Conservation (phyloP, 2,113 vertebrate species). For the Macrotis lagotis region DNA sequence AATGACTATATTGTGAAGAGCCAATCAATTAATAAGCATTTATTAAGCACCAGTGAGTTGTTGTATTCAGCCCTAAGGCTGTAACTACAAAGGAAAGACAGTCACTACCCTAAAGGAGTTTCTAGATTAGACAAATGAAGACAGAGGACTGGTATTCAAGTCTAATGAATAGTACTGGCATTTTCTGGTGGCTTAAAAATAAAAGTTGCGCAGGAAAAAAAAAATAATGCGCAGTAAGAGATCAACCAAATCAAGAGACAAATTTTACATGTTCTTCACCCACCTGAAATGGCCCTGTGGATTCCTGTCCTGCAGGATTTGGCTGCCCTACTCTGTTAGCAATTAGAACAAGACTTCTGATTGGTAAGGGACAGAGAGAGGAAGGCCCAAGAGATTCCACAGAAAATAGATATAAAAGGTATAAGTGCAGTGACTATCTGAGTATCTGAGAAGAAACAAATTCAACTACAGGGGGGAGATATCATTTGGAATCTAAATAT, state of each 20-base stretch:
- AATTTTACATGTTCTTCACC: not conserved
- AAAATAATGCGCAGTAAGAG: not conserved
- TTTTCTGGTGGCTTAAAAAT: not conserved
- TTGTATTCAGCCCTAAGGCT: not conserved
- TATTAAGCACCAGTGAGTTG: not conserved
- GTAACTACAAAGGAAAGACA: not conserved
- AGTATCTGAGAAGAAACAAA: not conserved
- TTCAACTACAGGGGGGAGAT: fast-evolving
- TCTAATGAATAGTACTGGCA: not conserved
- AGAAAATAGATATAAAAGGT: not conserved
- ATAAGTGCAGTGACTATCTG: not conserved
- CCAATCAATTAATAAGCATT: not conserved
- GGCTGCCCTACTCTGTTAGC: not conserved
- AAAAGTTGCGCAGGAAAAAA: not conserved
- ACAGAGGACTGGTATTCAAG: not conserved
- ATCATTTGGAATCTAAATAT: not conserved
- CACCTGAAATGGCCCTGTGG: not conserved
- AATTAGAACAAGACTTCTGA: not conserved
- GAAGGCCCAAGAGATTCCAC: not conserved
- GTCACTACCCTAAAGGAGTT: not conserved
- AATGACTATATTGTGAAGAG: not conserved
- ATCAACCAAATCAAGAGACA: not conserved
- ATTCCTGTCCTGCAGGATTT: fast-evolving
- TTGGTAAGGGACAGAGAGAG: too few species aligned
- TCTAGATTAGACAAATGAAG: not conserved